Percentiles rank a stretch among this genome's conserved stretches.
These are phyloP conservation scores for Dioctria linearis DNA, from an alignment of 2,888 invertebrate species.

Conservation along the genomic window DNA sequence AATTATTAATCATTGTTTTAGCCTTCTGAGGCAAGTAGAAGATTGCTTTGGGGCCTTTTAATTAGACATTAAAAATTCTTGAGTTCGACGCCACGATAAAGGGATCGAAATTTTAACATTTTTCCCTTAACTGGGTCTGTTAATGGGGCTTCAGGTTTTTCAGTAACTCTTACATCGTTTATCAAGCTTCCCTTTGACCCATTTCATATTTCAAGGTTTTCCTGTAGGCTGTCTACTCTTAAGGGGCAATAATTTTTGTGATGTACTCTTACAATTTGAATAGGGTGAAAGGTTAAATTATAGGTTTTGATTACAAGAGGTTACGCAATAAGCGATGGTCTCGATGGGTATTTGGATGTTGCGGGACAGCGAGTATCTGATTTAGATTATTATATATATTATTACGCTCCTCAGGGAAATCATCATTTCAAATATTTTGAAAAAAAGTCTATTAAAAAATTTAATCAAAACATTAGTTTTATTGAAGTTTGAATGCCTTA, in stretches of 20 bases:
- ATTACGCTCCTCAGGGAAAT: neutral
- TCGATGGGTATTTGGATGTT: conserved; percentile 3
- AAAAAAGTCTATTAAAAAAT: conserved; percentile 1
- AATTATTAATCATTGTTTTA: conserved; percentile 41
- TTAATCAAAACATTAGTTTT: neutral
- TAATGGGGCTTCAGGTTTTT: neutral
- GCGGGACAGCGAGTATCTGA: conserved; percentile 18
- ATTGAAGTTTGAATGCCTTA: too few species aligned
- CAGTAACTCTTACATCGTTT: conserved; percentile 4
- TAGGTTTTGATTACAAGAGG: conserved; percentile 11
- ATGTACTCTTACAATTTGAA: neutral
- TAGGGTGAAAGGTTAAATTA: conserved; percentile 32
- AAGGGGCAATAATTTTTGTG: neutral
- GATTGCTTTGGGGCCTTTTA: conserved; percentile 22
- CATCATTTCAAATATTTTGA: conserved; percentile 5
- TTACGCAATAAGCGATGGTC: conserved; percentile 2
- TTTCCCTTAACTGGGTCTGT: conserved; percentile 2
- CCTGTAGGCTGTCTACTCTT: neutral
- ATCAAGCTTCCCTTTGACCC: conserved; percentile 37
- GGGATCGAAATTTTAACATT: neutral
- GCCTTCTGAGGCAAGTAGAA: neutral
- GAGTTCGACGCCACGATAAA: neutral
- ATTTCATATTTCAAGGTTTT: conserved; percentile 14
- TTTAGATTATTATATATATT: conserved; percentile 12
- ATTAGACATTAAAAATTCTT: conserved; percentile 36